These are phyloP conservation scores for Rhinopomastus cyanomelas DNA, from an alignment of 2,113 vertebrate genomes.

Conservation along the genomic window DNA sequence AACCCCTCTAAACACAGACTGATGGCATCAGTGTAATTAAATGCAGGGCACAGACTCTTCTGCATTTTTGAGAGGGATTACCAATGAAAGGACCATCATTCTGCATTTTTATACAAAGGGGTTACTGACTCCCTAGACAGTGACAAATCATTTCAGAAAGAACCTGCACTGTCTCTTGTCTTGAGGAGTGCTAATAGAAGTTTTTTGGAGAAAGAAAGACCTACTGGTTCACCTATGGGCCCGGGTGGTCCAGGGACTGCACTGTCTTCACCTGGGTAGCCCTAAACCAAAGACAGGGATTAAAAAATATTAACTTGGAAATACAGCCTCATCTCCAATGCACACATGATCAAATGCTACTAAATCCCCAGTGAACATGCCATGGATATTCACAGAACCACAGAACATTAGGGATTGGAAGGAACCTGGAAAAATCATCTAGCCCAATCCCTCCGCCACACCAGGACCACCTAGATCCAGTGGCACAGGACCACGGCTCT, in stretches of 20 bases:
- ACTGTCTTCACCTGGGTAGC: constrained; percentile 92
- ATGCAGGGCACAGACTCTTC: neutral
- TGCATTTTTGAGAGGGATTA: neutral
- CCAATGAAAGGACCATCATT: neutral
- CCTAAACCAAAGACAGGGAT: constrained; percentile 76
- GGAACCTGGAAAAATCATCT: too few relatives aligned
- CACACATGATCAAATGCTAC: neutral
- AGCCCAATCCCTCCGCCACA: too few relatives aligned
- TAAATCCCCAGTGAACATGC: neutral
- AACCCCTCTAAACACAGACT: neutral
- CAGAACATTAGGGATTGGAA: too few relatives aligned
- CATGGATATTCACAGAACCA: too few relatives aligned
- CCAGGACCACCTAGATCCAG: too few relatives aligned
- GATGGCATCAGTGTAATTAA: neutral
- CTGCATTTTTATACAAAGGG: neutral
- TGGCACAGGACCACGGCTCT: too few relatives aligned
- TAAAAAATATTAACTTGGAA: constrained; percentile 3
- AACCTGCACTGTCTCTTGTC: neutral
- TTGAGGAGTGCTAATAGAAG: constrained; percentile 49
- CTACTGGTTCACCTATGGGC: constrained; percentile 99
- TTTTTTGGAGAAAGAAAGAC: constrained; percentile 87
- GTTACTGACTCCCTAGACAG: neutral
- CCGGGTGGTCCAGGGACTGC: constrained; percentile 86
- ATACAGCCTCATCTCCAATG: neutral
- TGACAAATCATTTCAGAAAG: neutral